phyloP scores from a whole-genome alignment of 2,888 invertebrate genomes.

The Plagiodera versicolora region DNA sequence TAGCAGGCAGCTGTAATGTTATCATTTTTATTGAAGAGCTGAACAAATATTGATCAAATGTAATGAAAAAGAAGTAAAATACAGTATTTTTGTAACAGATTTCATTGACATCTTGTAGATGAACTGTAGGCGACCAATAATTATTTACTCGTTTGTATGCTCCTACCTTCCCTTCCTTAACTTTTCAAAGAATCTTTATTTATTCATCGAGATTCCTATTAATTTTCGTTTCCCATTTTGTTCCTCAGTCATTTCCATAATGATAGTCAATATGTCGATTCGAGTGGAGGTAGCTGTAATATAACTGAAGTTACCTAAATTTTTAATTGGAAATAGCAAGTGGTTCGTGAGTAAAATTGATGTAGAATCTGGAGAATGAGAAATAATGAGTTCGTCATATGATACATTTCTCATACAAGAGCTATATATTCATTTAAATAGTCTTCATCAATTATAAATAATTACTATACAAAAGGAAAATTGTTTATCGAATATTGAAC shows the following conservation, averaged over 20 bases:
- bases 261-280: slow-evolving; percentile 11
- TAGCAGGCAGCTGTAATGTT: no score
- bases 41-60: no score
- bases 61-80: no score
- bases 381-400: slow-evolving; percentile 9
- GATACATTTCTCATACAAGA: slow-evolving; percentile 12
- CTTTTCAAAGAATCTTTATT: slow-evolving; percentile 7
- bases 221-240: slow-evolving; percentile 46
- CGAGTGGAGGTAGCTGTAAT: background rate
- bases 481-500: background rate
- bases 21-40: no score
- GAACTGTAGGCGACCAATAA: no score
- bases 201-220: slow-evolving; percentile 45
- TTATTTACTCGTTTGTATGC: no score
- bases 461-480: background rate
- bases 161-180: background rate
- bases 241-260: slow-evolving; percentile 30
- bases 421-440: slow-evolving; percentile 4
- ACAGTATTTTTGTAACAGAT: no score
- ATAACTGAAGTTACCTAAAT: background rate
- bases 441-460: background rate
- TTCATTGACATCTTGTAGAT: no score
- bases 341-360: background rate
- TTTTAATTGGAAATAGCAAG: background rate
- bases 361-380: background rate